phyloP scores from a whole-genome alignment of 2,888 invertebrate species.

The Andrena haemorrhoa region DNA sequence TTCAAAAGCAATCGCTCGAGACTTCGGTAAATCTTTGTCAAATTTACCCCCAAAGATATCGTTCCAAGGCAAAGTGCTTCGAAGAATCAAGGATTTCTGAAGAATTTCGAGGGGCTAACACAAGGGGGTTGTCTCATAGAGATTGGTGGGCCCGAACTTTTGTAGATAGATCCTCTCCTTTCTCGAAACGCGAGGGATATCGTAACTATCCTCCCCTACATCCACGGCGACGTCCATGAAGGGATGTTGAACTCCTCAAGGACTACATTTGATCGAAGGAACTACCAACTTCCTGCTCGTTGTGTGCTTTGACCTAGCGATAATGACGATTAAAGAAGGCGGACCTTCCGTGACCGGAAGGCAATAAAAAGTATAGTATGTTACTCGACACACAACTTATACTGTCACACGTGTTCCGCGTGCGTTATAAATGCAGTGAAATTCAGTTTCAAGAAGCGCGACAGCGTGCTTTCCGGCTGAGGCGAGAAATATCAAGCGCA shows the following conservation, averaged over 20 bases:
- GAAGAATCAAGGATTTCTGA: neutral
- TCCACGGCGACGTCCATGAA: neutral
- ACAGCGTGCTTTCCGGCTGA: neutral
- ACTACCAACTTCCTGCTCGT: neutral
- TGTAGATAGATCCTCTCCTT: slow-evolving; percentile 2
- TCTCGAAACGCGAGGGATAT: slow-evolving; percentile 11
- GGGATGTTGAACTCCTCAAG: slow-evolving; percentile 1
- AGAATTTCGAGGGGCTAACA: neutral
- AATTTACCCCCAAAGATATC: neutral
- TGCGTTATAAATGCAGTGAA: slow-evolving; percentile 5
- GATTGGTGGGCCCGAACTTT: neutral
- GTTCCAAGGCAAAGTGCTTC: neutral
- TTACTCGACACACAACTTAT: slow-evolving; percentile 2
- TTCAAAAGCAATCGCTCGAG: neutral
- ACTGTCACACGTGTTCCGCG: neutral
- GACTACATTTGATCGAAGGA: neutral
- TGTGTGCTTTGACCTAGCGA: neutral
- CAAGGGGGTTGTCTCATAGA: neutral
- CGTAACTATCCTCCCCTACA: slow-evolving; percentile 7
- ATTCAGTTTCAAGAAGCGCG: slow-evolving; percentile 7
- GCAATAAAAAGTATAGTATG: slow-evolving; percentile 9
- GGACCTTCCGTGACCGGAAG: neutral
- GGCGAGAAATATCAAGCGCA: neutral
- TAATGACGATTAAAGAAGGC: slow-evolving; percentile 11
- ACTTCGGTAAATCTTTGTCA: neutral